Conservation (phyloP, 2,797 vertebrate genomes). For the Anas acuta region DNA sequence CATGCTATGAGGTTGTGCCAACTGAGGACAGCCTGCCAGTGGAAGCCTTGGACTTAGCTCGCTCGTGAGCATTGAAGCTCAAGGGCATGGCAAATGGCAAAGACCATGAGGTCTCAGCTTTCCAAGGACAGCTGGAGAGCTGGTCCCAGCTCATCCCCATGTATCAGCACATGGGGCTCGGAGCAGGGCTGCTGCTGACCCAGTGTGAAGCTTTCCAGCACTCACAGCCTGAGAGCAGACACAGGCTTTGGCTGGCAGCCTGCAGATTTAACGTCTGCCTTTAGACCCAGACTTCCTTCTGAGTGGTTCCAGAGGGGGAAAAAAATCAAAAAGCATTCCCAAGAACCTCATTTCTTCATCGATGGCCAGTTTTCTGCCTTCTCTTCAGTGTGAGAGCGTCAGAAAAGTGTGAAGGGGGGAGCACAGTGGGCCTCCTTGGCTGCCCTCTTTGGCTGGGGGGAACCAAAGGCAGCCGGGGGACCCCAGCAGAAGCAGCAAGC, state of each 20-base stretch:
- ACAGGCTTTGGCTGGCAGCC: constrained; percentile 1
- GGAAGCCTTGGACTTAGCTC: not conserved
- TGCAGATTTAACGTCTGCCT: constrained; percentile 6
- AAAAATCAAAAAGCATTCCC: not conserved
- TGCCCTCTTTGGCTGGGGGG: not conserved
- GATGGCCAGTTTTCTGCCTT: not conserved
- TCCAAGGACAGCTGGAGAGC: constrained; percentile 4
- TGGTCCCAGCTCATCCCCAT: not conserved
- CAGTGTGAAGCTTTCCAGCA: not conserved
- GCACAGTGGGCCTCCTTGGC: constrained; percentile 13
- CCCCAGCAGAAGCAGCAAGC: not conserved
- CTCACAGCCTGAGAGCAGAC: not conserved
- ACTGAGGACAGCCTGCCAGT: not conserved
- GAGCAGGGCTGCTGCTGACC: constrained; percentile 20
- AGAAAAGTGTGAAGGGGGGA: not conserved
- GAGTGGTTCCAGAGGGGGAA: not conserved
- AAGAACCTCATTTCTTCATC: not conserved
- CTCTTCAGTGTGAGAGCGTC: not conserved
- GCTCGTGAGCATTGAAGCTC: not conserved
- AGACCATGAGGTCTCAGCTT: not conserved
- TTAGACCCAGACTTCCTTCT: constrained; percentile 43
- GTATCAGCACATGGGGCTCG: not conserved
- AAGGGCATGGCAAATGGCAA: not conserved
- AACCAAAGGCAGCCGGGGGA: not conserved
- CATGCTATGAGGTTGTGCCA: not conserved